These are phyloP conservation scores for Pseudochaenichthys georgianus DNA, from an alignment of 2,797 vertebrate genomes.

Conservation along the genomic window DNA sequence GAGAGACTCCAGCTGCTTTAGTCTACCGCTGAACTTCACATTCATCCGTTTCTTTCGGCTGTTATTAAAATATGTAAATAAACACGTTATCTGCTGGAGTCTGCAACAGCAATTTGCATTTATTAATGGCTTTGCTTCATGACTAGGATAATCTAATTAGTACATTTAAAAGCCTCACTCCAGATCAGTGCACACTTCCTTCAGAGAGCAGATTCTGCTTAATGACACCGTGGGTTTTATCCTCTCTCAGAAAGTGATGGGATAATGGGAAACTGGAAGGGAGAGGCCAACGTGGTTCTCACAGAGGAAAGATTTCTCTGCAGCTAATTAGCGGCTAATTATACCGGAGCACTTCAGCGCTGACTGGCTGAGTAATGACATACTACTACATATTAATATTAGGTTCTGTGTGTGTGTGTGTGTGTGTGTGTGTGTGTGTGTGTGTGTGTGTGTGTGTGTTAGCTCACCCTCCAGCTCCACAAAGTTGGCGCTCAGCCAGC, in stretches of 20 bases:
- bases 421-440: conserved; percentile 19
- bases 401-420: conserved; percentile 32
- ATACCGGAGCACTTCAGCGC: conserved; percentile 80
- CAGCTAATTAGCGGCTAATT: conserved; percentile 90
- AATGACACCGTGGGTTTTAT: conserved; percentile 82
- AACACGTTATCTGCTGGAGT: conserved; percentile 54
- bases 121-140: conserved; percentile 79
- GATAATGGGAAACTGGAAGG: conserved; percentile 88
- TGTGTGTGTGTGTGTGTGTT: too few relatives aligned
- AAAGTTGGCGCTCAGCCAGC: conserved; percentile 86
- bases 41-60: conserved; percentile 7
- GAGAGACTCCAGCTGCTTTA: background rate
- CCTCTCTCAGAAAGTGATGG: conserved; percentile 85
- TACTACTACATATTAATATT: conserved; percentile 53
- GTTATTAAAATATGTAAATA: conserved; percentile 63
- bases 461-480: conserved; percentile 81
- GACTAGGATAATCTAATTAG: conserved; percentile 90
- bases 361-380: conserved; percentile 73
- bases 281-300: conserved; percentile 85
- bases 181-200: conserved; percentile 85
- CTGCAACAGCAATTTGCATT: conserved; percentile 73
- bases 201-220: conserved; percentile 87
- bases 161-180: conserved; percentile 86
- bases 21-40: conserved; percentile 9
- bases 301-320: conserved; percentile 89